Conservation (phyloP, 2,888 invertebrate genomes). For the Adineta ricciae region DNA sequence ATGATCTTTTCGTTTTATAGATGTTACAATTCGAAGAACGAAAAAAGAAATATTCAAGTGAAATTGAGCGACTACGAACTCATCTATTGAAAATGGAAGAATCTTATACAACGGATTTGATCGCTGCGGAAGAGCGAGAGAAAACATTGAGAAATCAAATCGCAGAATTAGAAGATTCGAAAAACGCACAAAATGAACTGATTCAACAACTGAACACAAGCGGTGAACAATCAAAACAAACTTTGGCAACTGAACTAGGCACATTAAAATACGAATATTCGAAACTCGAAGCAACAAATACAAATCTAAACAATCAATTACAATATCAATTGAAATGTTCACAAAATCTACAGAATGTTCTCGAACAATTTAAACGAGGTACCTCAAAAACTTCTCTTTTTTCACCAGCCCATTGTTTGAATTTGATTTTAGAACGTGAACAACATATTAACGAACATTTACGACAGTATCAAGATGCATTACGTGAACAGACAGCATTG, state of each 20-base stretch:
- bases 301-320: constrained; percentile 21
- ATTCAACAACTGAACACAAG: constrained; percentile 22
- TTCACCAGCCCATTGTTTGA: background rate
- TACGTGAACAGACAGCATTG: constrained; percentile 3
- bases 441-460: background rate
- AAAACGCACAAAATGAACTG: background rate
- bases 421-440: background rate
- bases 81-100: constrained; percentile 30
- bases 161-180: background rate
- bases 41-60: constrained; percentile 4
- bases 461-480: background rate
- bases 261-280: constrained; percentile 24
- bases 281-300: background rate
- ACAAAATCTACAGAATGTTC: constrained; percentile 29
- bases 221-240: constrained; percentile 1
- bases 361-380: constrained; percentile 32
- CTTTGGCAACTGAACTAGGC: constrained; percentile 10
- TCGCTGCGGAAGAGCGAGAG: constrained; percentile 27
- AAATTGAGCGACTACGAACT: constrained; percentile 22
- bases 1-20: too few species aligned
- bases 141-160: constrained; percentile 18
- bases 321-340: constrained; percentile 28
- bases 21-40: background rate
- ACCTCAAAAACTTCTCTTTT: background rate
- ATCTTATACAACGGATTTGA: constrained; percentile 24